Conservation (phyloP, 2,113 vertebrate species). For the Tretioscincus oriximinensis region DNA sequence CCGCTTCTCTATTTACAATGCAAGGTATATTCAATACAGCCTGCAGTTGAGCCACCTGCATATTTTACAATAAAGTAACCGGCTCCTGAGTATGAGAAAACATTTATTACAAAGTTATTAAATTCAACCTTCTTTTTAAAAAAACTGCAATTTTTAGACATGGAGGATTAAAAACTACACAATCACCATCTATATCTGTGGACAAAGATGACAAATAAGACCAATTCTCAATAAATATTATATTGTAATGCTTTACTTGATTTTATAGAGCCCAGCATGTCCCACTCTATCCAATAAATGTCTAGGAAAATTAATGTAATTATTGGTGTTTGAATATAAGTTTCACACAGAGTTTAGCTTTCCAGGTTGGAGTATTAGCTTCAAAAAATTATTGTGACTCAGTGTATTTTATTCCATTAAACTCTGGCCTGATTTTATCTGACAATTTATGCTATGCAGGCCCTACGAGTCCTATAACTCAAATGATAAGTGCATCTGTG, state of each 20-base stretch:
- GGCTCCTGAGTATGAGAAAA: not conserved
- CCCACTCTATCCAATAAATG: slow-evolving; percentile 43
- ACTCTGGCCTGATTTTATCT: slow-evolving; percentile 54
- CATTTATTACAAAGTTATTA: not conserved
- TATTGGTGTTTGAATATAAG: slow-evolving; percentile 38
- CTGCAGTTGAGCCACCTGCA: not conserved
- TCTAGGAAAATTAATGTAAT: slow-evolving; percentile 52
- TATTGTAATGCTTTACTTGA: slow-evolving; percentile 23
- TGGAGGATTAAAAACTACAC: not conserved
- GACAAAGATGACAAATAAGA: slow-evolving; percentile 6
- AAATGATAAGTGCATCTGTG: slow-evolving; percentile 36
- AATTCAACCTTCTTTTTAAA: slow-evolving; percentile 1
- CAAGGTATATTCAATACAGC: not conserved
- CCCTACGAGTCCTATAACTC: slow-evolving; percentile 51
- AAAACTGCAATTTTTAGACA: not conserved
- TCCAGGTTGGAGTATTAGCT: slow-evolving; percentile 33
- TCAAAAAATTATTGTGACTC: slow-evolving; percentile 33
- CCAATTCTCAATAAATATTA: slow-evolving; percentile 23
- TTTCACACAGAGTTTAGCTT: slow-evolving; percentile 26
- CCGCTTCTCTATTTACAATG: not conserved
- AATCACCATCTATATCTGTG: not conserved
- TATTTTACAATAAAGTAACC: not conserved
- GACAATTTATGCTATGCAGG: slow-evolving; percentile 56
- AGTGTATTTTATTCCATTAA: slow-evolving; percentile 59
- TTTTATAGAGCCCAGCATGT: slow-evolving; percentile 39